Conservation (phyloP, 2,113 vertebrate species). For the Oncorhynchus mykiss region DNA sequence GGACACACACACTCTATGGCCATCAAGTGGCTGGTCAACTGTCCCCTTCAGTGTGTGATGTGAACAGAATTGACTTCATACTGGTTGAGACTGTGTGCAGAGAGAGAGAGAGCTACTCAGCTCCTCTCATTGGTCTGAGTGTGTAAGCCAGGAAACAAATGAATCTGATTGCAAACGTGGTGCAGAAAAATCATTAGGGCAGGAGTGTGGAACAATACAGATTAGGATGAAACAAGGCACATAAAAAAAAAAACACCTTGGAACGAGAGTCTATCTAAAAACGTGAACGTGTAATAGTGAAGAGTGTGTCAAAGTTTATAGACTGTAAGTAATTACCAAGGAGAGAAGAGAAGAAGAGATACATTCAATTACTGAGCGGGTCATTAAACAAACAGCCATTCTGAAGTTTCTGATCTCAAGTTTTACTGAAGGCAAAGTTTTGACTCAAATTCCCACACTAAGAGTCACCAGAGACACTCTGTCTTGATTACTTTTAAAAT, state of each 20-base stretch:
- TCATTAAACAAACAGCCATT: constrained; percentile 71
- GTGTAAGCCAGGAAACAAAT: constrained; percentile 83
- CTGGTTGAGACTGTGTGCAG: constrained; percentile 2
- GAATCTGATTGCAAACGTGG: constrained; percentile 86
- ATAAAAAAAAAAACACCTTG: constrained; percentile 77
- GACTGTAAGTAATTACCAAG: constrained; percentile 69
- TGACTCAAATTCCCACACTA: constrained; percentile 3
- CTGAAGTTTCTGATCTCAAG: constrained; percentile 38
- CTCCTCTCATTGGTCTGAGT: constrained; percentile 69
- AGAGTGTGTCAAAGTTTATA: constrained; percentile 60
- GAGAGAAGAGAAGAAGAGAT: constrained; percentile 36
- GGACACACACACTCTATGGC: background rate
- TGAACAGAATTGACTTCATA: background rate
- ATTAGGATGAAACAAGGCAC: constrained; percentile 76
- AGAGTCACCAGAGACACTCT: constrained; percentile 42
- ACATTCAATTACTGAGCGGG: constrained; percentile 73
- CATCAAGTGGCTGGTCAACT: background rate
- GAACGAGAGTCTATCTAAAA: constrained; percentile 67
- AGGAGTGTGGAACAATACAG: constrained; percentile 75
- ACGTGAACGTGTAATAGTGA: constrained; percentile 66
- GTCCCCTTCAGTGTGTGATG: background rate
- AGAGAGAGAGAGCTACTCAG: constrained; percentile 11
- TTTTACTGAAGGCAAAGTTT: constrained; percentile 45
- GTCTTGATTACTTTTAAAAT: constrained; percentile 51
- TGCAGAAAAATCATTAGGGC: constrained; percentile 86